Conservation (phyloP, 1,140 invertebrate species). For the Brachionus koreanus region DNA sequence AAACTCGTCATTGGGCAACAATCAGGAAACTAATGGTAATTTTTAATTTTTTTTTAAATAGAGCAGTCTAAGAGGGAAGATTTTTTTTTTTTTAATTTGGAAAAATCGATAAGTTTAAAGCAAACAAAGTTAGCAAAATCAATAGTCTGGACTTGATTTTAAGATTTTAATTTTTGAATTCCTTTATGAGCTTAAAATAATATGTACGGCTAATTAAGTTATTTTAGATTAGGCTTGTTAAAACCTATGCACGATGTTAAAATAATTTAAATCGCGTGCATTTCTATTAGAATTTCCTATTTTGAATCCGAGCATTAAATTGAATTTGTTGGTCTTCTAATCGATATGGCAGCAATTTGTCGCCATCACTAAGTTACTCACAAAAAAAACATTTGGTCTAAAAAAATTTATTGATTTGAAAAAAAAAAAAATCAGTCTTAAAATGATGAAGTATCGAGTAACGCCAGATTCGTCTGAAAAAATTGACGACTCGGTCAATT, state of each 20-base stretch:
- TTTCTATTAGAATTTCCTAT: background rate
- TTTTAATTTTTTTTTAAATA: background rate
- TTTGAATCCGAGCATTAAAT: background rate
- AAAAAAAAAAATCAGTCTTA: background rate
- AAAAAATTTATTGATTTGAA: background rate
- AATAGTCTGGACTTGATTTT: background rate
- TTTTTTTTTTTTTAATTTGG: background rate
- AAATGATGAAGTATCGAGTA: conserved; percentile 39
- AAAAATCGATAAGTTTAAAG: background rate
- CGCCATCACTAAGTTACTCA: conserved; percentile 7
- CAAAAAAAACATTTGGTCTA: background rate
- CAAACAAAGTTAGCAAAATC: background rate
- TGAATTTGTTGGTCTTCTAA: background rate
- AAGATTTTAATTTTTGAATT: background rate
- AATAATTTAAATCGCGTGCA: background rate
- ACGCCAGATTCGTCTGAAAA: conserved; percentile 30
- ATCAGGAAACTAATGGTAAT: conserved; percentile 4
- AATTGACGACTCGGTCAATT: background rate
- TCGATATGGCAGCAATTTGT: background rate
- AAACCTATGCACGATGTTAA: background rate
- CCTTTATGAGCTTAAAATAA: background rate
- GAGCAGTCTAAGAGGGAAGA: background rate
- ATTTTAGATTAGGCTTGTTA: background rate
- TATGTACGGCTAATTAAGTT: background rate
- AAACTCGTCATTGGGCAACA: background rate